Evolutionary conservation across 2,888 invertebrate genomes (phyloP), one percentile per base, ranked within the genome.

Genomic region (Nasonovia ribisnigri): DNA sequence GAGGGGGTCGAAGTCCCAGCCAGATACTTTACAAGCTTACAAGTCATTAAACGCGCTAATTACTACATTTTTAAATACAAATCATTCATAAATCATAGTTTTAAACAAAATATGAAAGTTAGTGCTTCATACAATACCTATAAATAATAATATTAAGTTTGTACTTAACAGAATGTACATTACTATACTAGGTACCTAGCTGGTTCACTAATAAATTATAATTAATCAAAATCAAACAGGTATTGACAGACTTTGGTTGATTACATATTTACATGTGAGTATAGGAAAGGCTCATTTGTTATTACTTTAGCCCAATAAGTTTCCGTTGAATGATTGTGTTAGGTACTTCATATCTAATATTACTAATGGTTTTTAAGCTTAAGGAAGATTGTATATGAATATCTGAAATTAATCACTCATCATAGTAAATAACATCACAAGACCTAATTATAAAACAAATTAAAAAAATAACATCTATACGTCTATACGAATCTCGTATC

Each of bases 31-130:
- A 77, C 88, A 54, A 92, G 92, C 88, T 51, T n/a, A 88, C 88
- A 43, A 88, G 92, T 77, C 88, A 88, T 92, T 92, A 88, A 92
- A 92, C 92, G 77, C 88, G 29, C 88, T 92, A 88, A 92, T 92
- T 92, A 92, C 88, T 51, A 77, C 5, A 92, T 92, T 92, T 92
- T 92, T 92, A 88, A 92, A 92, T 92, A 92, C 88, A 8, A 92
- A 92, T 92, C 77, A 54, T 77, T 92, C 88, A 88, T 92, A 92
- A 92, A 92, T 92, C 92, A 92, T 92, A 88, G 77, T 67, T 88
- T 51, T 36, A 20, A 77, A 88, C 92, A 77, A 92, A 88, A 88
- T 13, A 29, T 43, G 67, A 77, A 88, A 88, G 54, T 88, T 54
- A 42, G 51, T 26, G 4, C 77, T 43, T 77, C 51, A 10, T 24